A percentile compares a stretch with the other conserved stretches of the same genome.
Conservation (phyloP, 2,113 vertebrate genomes). For the Embiotoca jacksoni region DNA sequence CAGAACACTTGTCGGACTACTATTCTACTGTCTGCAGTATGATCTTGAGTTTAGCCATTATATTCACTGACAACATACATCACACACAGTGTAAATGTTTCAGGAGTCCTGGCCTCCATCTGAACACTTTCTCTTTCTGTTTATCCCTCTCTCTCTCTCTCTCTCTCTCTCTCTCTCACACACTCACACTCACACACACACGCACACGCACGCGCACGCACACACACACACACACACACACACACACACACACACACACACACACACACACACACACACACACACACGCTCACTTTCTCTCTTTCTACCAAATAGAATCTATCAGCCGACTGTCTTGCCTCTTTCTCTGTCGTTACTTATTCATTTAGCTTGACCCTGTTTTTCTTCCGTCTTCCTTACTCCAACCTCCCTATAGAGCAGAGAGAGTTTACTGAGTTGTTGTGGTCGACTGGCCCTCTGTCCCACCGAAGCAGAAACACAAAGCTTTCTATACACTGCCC, state of each 20-base stretch:
- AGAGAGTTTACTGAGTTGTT: constrained; percentile 1
- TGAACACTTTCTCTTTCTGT: no score
- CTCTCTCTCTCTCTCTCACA: neutral
- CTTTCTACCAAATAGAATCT: constrained; percentile 38
- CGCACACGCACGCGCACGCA: constrained; percentile 6
- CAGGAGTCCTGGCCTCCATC: no score
- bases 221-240: constrained; percentile 9
- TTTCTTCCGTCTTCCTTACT: constrained; percentile 2
- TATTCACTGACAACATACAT: no score
- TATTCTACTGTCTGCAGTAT: no score
- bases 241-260: neutral
- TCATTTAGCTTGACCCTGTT: constrained; percentile 63
- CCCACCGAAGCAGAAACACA: constrained; percentile 41
- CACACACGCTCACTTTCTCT: constrained; percentile 27
- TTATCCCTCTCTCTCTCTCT: no score
- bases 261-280: no score
- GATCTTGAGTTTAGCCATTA: no score
- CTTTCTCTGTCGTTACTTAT: constrained; percentile 51
- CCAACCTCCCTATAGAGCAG: constrained; percentile 17
- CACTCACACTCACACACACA: no score
- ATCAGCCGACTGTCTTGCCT: constrained; percentile 25
- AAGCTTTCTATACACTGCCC: constrained; percentile 38
- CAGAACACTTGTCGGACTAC: no score
- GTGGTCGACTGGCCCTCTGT: constrained; percentile 27
- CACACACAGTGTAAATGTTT: no score